Evolutionary conservation across 2,888 invertebrate species (phyloP).

Genomic region (Mayetiola destructor): DNA sequence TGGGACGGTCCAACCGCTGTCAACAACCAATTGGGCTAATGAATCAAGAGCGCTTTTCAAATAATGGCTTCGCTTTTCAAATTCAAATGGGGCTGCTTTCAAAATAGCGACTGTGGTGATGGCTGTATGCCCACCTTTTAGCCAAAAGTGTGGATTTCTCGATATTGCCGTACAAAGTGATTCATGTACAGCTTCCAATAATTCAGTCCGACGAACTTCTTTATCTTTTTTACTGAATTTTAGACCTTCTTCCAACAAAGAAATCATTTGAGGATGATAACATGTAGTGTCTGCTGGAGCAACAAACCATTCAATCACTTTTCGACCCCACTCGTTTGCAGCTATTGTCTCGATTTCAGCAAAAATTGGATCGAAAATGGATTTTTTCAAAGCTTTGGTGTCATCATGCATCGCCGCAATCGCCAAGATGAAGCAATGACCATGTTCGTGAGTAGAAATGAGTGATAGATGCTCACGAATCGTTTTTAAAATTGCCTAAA

Average conservation of each 20-base stretch:
- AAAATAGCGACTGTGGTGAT: constrained; percentile 55
- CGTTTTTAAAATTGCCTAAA: constrained; percentile 65
- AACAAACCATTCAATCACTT: constrained; percentile 75
- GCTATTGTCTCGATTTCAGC: constrained; percentile 53
- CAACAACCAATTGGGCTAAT: constrained; percentile 35
- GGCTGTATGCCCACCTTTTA: constrained; percentile 50
- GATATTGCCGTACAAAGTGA: constrained; percentile 42
- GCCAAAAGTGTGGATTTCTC: constrained; percentile 49
- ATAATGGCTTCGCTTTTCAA: no score
- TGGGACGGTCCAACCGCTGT: constrained; percentile 41
- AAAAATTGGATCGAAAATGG: constrained; percentile 54
- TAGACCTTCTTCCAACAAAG: constrained; percentile 59
- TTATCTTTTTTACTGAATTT: constrained; percentile 59
- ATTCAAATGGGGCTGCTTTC: constrained; percentile 36
- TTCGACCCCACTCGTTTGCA: constrained; percentile 65
- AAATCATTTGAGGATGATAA: constrained; percentile 69
- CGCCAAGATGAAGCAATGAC: constrained; percentile 65
- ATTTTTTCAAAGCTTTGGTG: constrained; percentile 76
- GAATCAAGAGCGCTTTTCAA: constrained; percentile 35
- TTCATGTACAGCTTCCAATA: constrained; percentile 49
- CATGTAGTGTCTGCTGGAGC: constrained; percentile 64
- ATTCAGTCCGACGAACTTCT: constrained; percentile 49
- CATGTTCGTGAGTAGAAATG: constrained; percentile 73
- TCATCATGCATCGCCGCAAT: constrained; percentile 85
- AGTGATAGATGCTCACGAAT: constrained; percentile 72